phyloP scores from a whole-genome alignment of 1,140 invertebrate genomes.

The Cherax quadricarinatus region DNA sequence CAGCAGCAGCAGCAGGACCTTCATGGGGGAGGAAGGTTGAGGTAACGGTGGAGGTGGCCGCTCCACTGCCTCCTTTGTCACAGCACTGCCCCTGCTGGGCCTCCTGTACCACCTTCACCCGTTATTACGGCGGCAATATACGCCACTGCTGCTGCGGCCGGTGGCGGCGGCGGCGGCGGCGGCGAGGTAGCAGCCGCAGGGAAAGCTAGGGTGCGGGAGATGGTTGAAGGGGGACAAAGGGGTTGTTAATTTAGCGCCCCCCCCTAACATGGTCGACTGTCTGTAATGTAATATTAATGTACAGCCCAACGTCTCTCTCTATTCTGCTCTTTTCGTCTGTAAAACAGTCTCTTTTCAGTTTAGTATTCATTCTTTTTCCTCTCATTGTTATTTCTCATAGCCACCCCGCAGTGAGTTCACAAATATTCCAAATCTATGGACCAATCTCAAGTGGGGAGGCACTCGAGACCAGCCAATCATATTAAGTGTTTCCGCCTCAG shows the following conservation, averaged over 20 bases:
- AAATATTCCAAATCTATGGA: constrained; percentile 73
- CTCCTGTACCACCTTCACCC: constrained; percentile 27
- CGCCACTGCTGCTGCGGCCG: background rate
- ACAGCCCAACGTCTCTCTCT: constrained; percentile 70
- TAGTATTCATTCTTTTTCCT: constrained; percentile 68
- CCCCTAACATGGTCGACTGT: constrained; percentile 63
- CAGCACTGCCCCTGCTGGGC: constrained; percentile 35
- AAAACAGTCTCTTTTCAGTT: constrained; percentile 73
- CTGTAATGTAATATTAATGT: constrained; percentile 73
- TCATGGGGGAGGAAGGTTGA: background rate
- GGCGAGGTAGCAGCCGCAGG: background rate
- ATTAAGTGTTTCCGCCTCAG: constrained; percentile 73
- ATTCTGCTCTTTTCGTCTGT: constrained; percentile 73
- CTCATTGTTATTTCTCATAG: constrained; percentile 72
- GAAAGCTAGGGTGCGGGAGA: constrained; percentile 36
- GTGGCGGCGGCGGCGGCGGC: background rate
- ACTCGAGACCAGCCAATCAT: constrained; percentile 72
- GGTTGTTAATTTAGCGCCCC: constrained; percentile 61
- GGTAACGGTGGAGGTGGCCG: constrained; percentile 58
- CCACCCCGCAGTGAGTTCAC: constrained; percentile 72
- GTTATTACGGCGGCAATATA: constrained; percentile 17
- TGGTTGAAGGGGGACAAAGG: constrained; percentile 35
- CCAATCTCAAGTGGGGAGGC: constrained; percentile 71
- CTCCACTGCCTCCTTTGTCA: constrained; percentile 59
- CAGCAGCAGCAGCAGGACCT: constrained; percentile 1